phyloP scores from a whole-genome alignment of 2,113 vertebrate genomes.

The Gobio gobio region DNA sequence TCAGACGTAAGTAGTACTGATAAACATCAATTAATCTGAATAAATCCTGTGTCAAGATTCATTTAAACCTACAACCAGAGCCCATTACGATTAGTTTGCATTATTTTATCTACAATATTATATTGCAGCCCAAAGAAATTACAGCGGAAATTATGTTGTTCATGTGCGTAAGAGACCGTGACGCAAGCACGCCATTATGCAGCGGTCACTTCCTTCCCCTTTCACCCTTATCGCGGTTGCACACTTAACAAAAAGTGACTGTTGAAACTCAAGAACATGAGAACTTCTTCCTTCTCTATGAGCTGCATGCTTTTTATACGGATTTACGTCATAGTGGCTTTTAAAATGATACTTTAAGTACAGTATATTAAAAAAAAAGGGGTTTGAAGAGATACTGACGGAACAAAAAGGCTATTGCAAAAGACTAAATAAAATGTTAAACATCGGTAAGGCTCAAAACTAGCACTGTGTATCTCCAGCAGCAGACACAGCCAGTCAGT shows the following conservation, averaged over 20 bases:
- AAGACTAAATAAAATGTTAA: background rate
- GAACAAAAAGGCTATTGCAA: background rate
- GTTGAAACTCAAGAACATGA: background rate
- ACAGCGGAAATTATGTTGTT: conserved; percentile 58
- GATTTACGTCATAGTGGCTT: background rate
- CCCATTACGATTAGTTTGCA: background rate
- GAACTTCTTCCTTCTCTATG: background rate
- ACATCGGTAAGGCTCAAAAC: background rate
- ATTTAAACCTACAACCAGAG: background rate
- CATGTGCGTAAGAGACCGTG: conserved; percentile 23
- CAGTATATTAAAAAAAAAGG: background rate
- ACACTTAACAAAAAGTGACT: background rate
- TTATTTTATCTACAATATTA: conserved; percentile 41
- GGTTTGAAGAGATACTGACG: background rate
- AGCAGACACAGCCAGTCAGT: conserved; percentile 7
- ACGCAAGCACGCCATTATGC: conserved; percentile 3
- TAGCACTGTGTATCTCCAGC: background rate
- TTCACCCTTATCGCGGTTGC: background rate
- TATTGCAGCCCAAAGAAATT: conserved; percentile 53
- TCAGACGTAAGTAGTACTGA: no score
- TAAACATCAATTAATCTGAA: background rate
- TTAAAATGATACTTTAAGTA: background rate
- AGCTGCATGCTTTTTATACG: background rate
- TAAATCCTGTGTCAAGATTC: background rate
- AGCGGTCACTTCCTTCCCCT: conserved; percentile 40